A percentile compares a stretch with the other conserved stretches of the same genome.
These are phyloP conservation scores for Salticus scenicus DNA, from an alignment of 2,888 invertebrate species.

Conservation along the genomic window DNA sequence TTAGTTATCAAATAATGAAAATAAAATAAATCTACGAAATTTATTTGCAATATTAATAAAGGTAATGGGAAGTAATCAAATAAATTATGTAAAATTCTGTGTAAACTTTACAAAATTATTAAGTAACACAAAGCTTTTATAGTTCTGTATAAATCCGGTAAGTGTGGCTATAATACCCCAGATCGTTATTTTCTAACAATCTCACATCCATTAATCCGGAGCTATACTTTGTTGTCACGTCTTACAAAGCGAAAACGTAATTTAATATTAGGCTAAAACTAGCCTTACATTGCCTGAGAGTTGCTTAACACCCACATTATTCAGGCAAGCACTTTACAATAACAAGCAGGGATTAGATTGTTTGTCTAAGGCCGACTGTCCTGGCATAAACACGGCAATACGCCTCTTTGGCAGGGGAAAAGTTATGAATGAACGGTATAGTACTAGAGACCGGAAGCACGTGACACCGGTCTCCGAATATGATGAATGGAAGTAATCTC, in stretches of 20 bases:
- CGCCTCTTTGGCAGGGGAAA: conserved; percentile 22
- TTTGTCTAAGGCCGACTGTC: conserved; percentile 20
- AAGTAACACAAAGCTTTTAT: no score
- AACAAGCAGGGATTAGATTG: conserved; percentile 21
- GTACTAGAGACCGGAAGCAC: conserved; percentile 51
- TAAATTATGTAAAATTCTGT: no score
- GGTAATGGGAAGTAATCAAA: no score
- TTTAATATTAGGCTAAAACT: conserved; percentile 11
- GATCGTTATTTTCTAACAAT: neutral
- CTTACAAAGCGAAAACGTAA: conserved; percentile 6
- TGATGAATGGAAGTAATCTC: conserved; percentile 66
- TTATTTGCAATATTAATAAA: no score
- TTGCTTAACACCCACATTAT: conserved; percentile 25
- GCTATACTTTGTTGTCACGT: neutral
- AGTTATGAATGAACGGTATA: conserved; percentile 43
- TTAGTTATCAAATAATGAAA: no score
- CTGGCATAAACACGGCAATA: conserved; percentile 41
- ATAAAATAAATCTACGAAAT: no score
- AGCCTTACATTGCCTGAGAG: neutral
- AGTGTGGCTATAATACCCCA: neutral
- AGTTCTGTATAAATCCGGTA: no score
- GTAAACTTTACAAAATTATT: no score
- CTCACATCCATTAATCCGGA: neutral
- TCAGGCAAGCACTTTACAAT: conserved; percentile 15
- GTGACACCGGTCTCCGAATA: conserved; percentile 39